Percentiles rank a stretch among this genome's conserved stretches.
Conservation (phyloP, 2,888 invertebrate genomes). For the Orchestes rusci region DNA sequence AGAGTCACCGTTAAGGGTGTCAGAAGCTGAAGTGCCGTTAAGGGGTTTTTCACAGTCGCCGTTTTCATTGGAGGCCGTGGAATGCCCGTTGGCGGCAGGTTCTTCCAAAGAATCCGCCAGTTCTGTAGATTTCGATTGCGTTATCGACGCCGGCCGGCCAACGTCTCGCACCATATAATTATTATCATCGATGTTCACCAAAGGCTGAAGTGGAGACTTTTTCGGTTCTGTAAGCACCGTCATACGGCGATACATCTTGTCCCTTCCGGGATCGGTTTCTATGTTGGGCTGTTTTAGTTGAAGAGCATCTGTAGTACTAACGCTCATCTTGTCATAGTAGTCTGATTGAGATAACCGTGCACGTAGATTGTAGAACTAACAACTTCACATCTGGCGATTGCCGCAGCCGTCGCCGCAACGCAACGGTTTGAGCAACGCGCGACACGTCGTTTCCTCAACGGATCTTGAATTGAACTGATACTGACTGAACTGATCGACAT, state of each 20-base stretch:
- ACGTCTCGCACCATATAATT: slow-evolving; percentile 49
- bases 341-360: slow-evolving; percentile 18
- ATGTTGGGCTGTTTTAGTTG: slow-evolving; percentile 27
- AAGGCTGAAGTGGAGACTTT: slow-evolving; percentile 35
- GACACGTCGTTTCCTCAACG: too few species aligned
- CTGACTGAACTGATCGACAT: slow-evolving; percentile 29
- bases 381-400: too few species aligned
- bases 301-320: slow-evolving; percentile 34
- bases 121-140: slow-evolving; percentile 15
- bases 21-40: not conserved
- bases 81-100: slow-evolving; percentile 22
- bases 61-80: not conserved
- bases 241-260: slow-evolving; percentile 40
- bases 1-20: slow-evolving; percentile 22
- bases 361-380: slow-evolving; percentile 15
- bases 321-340: slow-evolving; percentile 35
- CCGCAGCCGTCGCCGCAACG: too few species aligned
- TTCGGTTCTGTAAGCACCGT: slow-evolving; percentile 39
- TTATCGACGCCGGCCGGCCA: slow-evolving; percentile 33
- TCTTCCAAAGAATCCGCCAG: slow-evolving; percentile 16
- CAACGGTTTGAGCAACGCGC: not conserved
- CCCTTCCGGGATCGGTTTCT: slow-evolving; percentile 25
- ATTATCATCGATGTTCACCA: slow-evolving; percentile 46
- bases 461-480: too few species aligned
- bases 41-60: not conserved